A percentile compares a stretch with the other conserved stretches of the same genome.
Evolutionary conservation across 35 echinoderm and acorn worm genomes (phyloP).

Genomic region (Lytechinus pictus): DNA sequence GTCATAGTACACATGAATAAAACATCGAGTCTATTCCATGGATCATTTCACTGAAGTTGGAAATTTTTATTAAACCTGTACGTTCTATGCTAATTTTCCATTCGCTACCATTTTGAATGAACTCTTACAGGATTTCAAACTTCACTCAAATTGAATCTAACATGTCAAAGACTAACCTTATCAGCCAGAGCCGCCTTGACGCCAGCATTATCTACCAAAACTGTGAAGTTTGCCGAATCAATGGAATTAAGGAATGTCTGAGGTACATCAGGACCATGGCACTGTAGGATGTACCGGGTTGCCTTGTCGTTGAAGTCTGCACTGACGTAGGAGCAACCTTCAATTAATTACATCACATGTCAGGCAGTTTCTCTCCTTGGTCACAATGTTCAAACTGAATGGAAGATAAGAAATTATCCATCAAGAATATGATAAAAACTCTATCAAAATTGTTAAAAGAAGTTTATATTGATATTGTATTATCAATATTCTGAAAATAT

Average conservation of each 20-base stretch:
- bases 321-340: slow-evolving; percentile 69
- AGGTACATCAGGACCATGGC: slow-evolving; percentile 72
- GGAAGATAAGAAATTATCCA: neutral
- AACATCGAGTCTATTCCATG: too few relatives aligned
- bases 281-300: slow-evolving; percentile 72
- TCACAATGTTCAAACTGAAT: neutral
- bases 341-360: slow-evolving; percentile 49
- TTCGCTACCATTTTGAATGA: too few relatives aligned
- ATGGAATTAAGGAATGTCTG: slow-evolving; percentile 62
- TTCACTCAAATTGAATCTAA: neutral
- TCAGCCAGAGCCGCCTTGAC: slow-evolving; percentile 52
- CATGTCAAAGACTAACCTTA: slow-evolving; percentile 59
- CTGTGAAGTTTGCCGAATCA: neutral
- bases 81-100: too few relatives aligned
- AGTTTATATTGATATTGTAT: too few relatives aligned
- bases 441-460: too few relatives aligned
- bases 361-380: slow-evolving; percentile 39
- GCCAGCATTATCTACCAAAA: slow-evolving; percentile 69
- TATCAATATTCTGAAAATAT: too few relatives aligned
- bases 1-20: too few relatives aligned
- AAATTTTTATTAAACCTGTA: too few relatives aligned
- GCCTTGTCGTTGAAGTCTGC: slow-evolving; percentile 54
- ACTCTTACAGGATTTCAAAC: neutral
- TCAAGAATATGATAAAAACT: too few relatives aligned
- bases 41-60: too few relatives aligned